Base-by-base conservation (phyloP, 2,113 vertebrate species). In the Macrotus californicus region DNA sequence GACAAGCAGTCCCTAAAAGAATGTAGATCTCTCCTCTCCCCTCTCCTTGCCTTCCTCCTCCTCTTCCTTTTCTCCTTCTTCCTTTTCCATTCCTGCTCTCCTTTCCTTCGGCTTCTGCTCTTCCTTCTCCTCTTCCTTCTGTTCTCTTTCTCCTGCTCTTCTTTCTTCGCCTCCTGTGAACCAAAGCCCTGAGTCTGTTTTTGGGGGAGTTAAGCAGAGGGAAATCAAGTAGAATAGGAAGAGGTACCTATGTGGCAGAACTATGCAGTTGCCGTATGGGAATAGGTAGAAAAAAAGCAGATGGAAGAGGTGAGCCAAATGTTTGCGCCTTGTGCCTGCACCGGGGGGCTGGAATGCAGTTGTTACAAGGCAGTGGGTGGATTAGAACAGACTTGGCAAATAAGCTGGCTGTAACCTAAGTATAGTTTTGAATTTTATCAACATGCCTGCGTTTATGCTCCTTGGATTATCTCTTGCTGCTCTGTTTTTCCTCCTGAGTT, bases 401-500 rank as follows among this genome's bases (percentile, higher is more conserved):
- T 48, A 72, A 50, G 5, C 21, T 92, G 69, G 31, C 29, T 14
- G 2, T 46, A 31, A 41, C 34, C 48, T 41, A 41, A 29, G 48
- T 2, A 70, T 16, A 92, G 69, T 48, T 80, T 83, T 75, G 50
- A 67, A 79, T 87, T 91, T 79, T 64, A n/a, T 29, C 46, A 21
- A 22, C 5, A 56, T 18, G 22, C 34, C 66, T 91, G 19, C 7
- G 7, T n/a, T 83, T 64, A 22, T 36, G 8, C 8, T 79, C 19
- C 67, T 73, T 77, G 48, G 56, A 18, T 39, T 70, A 21, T 75
- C 31, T 89, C 50, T 92, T 87, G 24, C 12, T 56, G 11, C 41
- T n/a, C 19, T 85, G 18, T 67, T 59, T 18, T 46, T 80, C 41
- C 82, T 52, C n/a, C 41, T 48, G 39, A 82, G 66, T 66, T 90